Conservation (phyloP, 2,113 vertebrate genomes). For the Bettongia penicillata region DNA sequence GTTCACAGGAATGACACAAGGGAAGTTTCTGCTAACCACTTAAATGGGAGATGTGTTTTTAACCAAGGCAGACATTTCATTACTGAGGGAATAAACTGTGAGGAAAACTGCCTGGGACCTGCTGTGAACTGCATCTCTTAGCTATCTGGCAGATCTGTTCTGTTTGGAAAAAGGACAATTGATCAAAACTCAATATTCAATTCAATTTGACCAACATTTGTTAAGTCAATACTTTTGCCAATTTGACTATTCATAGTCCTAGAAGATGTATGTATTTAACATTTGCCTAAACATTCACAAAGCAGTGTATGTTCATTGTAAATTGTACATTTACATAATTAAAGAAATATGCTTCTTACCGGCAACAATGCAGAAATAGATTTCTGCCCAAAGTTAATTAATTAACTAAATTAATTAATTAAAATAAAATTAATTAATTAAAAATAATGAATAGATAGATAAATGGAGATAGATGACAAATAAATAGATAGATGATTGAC, state of each 20-base stretch:
- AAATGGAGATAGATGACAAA: neutral
- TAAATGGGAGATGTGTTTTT: conserved; percentile 51
- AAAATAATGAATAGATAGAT: conserved; percentile 33
- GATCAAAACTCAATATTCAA: neutral
- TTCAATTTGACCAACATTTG: neutral
- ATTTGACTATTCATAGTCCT: neutral
- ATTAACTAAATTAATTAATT: no score
- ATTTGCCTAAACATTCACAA: neutral
- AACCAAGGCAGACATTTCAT: conserved; percentile 47
- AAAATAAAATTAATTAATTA: no score
- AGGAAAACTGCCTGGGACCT: conserved; percentile 50
- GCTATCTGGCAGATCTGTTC: conserved; percentile 11
- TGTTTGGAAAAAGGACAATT: conserved; percentile 22
- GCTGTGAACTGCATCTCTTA: conserved; percentile 17
- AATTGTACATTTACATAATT: conserved; percentile 26
- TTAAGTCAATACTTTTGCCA: conserved; percentile 27
- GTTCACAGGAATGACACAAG: neutral
- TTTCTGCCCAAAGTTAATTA: conserved; percentile 61
- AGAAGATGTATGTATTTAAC: neutral
- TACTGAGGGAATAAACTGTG: conserved; percentile 47
- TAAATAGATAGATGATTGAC: neutral
- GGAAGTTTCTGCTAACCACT: conserved; percentile 17
- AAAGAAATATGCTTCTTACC: conserved; percentile 62
- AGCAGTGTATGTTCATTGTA: neutral
- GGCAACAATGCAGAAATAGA: conserved; percentile 66